Evolutionary conservation across 2,888 invertebrate genomes (phyloP).

Genomic region (Tortrix viridana): DNA sequence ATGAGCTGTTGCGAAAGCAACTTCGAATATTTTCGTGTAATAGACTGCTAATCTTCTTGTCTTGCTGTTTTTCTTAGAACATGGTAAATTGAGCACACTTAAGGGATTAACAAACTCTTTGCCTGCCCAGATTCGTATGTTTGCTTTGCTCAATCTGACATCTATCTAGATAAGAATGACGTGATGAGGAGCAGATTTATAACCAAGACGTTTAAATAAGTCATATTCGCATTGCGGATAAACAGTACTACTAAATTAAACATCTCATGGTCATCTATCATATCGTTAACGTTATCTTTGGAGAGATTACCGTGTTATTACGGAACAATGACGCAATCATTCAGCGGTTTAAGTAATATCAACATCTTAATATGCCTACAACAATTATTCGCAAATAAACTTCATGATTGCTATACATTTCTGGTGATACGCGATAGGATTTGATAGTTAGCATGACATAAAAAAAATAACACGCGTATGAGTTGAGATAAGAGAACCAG

Average conservation of each 20-base stretch:
- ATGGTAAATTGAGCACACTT: constrained; percentile 26
- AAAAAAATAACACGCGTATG: constrained; percentile 50
- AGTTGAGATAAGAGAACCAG: constrained; percentile 49
- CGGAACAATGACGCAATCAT: constrained; percentile 7
- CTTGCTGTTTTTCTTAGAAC: constrained; percentile 15
- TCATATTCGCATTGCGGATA: constrained; percentile 12
- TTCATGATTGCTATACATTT: constrained; percentile 20
- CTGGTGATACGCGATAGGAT: constrained; percentile 20
- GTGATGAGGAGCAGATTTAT: constrained; percentile 3
- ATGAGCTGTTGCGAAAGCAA: constrained; percentile 11
- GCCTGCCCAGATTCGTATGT: constrained; percentile 28
- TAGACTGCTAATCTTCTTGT: constrained; percentile 22
- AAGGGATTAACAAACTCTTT: constrained; percentile 27
- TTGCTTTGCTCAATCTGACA: constrained; percentile 34
- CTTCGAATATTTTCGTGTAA: constrained; percentile 2
- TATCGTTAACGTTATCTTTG: too few species aligned
- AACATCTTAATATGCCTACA: constrained; percentile 10
- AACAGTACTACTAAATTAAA: not conserved
- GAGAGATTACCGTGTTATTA: not conserved
- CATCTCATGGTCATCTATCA: not conserved
- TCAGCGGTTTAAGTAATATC: not conserved
- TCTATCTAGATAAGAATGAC: constrained; percentile 33
- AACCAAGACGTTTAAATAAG: constrained; percentile 2
- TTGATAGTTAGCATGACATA: constrained; percentile 35
- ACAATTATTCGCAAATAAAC: constrained; percentile 17